Evolutionary conservation across 2,797 vertebrate genomes (phyloP).

Genomic region (Melopsittacus undulatus): DNA sequence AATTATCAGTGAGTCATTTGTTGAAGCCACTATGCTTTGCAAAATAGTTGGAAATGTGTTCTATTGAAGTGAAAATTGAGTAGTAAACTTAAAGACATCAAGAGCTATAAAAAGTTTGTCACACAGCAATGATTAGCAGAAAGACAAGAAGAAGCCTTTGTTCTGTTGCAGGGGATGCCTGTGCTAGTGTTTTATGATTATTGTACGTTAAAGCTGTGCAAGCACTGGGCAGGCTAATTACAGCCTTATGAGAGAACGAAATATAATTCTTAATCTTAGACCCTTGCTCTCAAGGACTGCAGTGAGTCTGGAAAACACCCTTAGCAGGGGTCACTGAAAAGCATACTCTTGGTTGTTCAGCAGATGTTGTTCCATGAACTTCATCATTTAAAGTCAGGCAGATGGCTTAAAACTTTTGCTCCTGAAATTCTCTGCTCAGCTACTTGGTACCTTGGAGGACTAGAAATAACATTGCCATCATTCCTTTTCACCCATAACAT

Average conservation of each 20-base stretch:
- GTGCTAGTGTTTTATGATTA: background rate
- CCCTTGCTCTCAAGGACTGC: background rate
- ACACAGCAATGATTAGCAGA: background rate
- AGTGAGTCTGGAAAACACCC: background rate
- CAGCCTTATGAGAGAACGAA: background rate
- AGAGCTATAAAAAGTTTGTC: conserved; percentile 34
- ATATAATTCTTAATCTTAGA: background rate
- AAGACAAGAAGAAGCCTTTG: conserved; percentile 9
- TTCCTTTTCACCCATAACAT: background rate
- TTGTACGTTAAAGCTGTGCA: background rate
- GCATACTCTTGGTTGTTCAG: background rate
- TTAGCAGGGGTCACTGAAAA: background rate
- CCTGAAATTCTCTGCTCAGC: background rate
- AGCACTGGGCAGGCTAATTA: background rate
- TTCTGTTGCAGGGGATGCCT: background rate
- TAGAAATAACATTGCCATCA: background rate
- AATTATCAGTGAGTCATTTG: conserved; percentile 53
- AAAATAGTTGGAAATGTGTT: conserved; percentile 54
- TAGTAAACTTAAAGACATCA: conserved; percentile 45
- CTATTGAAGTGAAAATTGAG: conserved; percentile 44
- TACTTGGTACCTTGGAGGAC: background rate
- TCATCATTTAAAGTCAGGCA: background rate
- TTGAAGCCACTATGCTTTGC: conserved; percentile 38
- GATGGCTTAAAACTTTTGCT: background rate
- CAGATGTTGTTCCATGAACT: background rate